A percentile compares a stretch with the other conserved stretches of the same genome.
Evolutionary conservation across 2,113 vertebrate genomes (phyloP).

Genomic region (Scolopax mira): DNA sequence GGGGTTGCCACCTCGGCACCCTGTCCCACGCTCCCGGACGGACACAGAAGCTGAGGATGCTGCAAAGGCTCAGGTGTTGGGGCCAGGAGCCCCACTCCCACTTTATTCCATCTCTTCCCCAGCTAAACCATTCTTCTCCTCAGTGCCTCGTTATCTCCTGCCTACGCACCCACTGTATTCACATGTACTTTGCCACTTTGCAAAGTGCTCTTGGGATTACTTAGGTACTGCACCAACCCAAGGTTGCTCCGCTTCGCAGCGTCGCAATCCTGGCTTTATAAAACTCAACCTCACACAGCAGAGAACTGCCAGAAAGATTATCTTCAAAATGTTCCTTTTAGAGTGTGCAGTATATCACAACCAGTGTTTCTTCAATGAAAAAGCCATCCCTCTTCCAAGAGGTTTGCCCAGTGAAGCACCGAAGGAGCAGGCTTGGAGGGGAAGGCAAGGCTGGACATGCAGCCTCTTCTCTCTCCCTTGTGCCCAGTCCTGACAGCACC

Average conservation of each 20-base stretch:
- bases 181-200: slow-evolving; percentile 16
- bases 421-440: accelerated
- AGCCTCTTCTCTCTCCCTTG: neutral
- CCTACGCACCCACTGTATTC: neutral
- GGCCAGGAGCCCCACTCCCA: neutral
- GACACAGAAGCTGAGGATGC: neutral
- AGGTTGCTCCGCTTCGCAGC: neutral
- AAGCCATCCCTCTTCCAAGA: neutral
- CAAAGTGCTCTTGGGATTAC: slow-evolving; percentile 41
- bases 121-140: neutral
- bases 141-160: slow-evolving; percentile 29
- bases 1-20: neutral
- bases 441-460: neutral
- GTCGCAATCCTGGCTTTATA: neutral
- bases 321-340: neutral
- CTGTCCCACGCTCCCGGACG: accelerated
- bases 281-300: neutral
- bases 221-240: slow-evolving; percentile 8
- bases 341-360: accelerated
- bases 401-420: neutral
- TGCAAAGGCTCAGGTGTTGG: neutral
- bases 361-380: neutral
- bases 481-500: neutral
- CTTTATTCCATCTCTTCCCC: slow-evolving; percentile 23
- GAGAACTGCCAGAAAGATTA: neutral